Percentiles rank a stretch among this genome's conserved stretches.
These are phyloP conservation scores for Campoletis raptor DNA, from an alignment of 2,888 invertebrate genomes.

Conservation along the genomic window DNA sequence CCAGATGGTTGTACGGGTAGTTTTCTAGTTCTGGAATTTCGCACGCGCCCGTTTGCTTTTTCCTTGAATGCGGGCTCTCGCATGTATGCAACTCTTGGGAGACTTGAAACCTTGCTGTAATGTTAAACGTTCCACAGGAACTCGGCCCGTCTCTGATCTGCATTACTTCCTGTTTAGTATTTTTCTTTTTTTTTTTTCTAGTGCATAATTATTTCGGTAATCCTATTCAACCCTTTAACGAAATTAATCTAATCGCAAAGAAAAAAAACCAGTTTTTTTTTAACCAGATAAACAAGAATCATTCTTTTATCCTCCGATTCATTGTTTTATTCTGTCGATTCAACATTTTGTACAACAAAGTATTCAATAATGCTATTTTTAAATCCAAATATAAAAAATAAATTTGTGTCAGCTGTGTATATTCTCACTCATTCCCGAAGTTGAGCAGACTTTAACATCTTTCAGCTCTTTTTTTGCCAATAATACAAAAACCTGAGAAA, in stretches of 20 bases:
- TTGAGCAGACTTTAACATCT: neutral
- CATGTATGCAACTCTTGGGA: constrained; percentile 15
- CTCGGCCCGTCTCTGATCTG: neutral
- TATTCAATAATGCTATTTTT: neutral
- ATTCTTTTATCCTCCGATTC: neutral
- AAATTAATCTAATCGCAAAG: neutral
- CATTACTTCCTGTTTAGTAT: neutral
- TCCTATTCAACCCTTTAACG: neutral
- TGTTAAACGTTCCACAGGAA: constrained; percentile 20
- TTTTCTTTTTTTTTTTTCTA: neutral
- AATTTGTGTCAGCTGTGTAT: neutral
- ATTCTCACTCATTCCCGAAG: neutral
- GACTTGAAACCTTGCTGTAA: constrained; percentile 25
- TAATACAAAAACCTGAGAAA: neutral
- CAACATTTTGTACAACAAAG: neutral
- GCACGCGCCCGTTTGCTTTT: constrained; percentile 30
- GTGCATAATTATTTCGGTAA: no score
- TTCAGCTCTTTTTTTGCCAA: neutral
- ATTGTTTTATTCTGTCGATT: neutral
- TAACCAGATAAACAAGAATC: neutral
- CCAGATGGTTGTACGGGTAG: constrained; percentile 34
- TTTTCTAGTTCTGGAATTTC: constrained; percentile 50
- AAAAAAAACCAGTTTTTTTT: neutral
- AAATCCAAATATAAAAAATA: neutral
- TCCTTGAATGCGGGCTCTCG: neutral